Evolutionary conservation across 2,113 vertebrate species (phyloP), one percentile per base, ranked within the genome.

Genomic region (Rhipidura dahli): DNA sequence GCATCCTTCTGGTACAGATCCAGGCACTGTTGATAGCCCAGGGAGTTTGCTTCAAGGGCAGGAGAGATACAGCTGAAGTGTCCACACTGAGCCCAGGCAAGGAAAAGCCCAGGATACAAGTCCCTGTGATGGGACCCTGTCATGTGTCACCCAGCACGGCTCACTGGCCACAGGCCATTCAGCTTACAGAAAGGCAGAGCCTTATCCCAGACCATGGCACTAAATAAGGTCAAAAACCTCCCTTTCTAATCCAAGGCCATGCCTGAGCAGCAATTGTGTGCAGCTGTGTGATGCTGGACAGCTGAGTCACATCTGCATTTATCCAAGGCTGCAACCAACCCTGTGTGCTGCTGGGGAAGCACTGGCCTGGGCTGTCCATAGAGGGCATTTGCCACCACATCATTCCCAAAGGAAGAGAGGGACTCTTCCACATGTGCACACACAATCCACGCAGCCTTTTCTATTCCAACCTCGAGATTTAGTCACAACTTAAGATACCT

Each of bases 341-440:
- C 0, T n/a, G 39, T 2, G 51, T 35, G 49, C 51, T 92, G 50
- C 90, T 61, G 65, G 66, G 37, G 23, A 35, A 65, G 24, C 11
- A 5, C 42, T 3, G 4, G 7, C 39, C 20, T 4, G 5, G 30
- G 42, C 72, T 91, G 28, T 33, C 19, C 11, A 1, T 1, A 6
- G 35, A 44, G 47, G 28, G 13, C 4, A 1, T 15, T 21, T 57
- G 35, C 56, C 37, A 40, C 23, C 66, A 33, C 64, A 44, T 35
- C 4, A 1, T 8, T 81, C 61, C 56, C 9, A 3, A 49, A 64
- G 31, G 51, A 75, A 82, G 65, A 66, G 0, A 77, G 50, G 54
- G 37, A 24, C 16, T 83, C 42, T 28, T 30, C 22, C 15, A 22
- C 21, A 1, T 27, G 6, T 20, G 6, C 19, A 37, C 13, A 7